phyloP scores from a whole-genome alignment of 2,888 invertebrate species.

The Agonopterix alstromeriana region DNA sequence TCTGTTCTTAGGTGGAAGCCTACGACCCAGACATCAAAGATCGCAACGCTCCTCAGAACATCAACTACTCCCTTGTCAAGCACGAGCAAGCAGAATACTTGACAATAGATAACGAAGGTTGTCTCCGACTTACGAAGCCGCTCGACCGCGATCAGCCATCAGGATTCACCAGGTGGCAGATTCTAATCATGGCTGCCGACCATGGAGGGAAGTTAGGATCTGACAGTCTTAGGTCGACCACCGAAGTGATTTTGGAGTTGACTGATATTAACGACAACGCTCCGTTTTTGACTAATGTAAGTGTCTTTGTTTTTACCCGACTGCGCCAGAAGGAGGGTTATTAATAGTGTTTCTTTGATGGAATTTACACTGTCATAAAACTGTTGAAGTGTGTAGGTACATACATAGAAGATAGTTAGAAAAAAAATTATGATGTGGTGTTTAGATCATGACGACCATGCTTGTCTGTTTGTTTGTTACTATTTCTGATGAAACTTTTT shows the following conservation, averaged over 20 bases:
- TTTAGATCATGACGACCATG: no score
- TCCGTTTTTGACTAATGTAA: slow-evolving; percentile 87
- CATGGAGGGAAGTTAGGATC: slow-evolving; percentile 78
- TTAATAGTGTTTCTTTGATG: no score
- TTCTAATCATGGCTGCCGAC: slow-evolving; percentile 85
- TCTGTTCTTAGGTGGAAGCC: slow-evolving; percentile 75
- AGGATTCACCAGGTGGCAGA: slow-evolving; percentile 89
- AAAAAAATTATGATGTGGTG: no score
- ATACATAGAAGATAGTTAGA: no score
- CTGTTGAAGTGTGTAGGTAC: no score
- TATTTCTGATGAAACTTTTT: no score
- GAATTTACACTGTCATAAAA: no score
- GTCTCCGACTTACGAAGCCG: slow-evolving; percentile 83
- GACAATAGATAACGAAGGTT: slow-evolving; percentile 84
- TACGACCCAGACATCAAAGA: slow-evolving; percentile 92
- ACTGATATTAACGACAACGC: slow-evolving; percentile 96
- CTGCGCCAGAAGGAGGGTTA: no score
- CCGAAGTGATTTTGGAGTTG: slow-evolving; percentile 81
- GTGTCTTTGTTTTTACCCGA: slow-evolving; percentile 32
- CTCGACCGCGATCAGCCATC: slow-evolving; percentile 93
- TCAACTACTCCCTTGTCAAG: slow-evolving; percentile 85
- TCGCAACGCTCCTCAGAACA: slow-evolving; percentile 84
- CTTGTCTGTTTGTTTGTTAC: no score
- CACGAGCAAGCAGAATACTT: slow-evolving; percentile 83
- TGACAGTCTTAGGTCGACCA: slow-evolving; percentile 78